Evolutionary conservation across 2,888 invertebrate genomes (phyloP), one percentile per base, ranked within the genome.

Genomic region (Drosophila fulvimacula): DNA sequence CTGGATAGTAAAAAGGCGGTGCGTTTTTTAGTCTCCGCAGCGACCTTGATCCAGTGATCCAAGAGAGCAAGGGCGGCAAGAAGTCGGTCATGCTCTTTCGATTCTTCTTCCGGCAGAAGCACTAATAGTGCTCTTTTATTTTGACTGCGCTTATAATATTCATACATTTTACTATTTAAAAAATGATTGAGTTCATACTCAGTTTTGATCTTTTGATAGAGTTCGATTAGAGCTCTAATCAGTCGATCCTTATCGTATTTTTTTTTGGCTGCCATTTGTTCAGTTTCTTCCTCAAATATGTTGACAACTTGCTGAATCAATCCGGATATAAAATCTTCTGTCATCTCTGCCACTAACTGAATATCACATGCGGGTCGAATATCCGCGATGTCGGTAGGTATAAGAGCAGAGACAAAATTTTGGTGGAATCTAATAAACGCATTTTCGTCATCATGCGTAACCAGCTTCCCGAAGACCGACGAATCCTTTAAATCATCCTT

Each of bases 111-210:
- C 2, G 19, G 34, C 0, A 36, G 0, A 0, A 83, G 32, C 0
- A 0, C 13, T 0, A 15, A 15, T 5, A 91, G 64, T 0, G 69
- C 69, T 1, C 92, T 86, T 7, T 17, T 51, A 21, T 80, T 75
- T 27, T 76, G 87, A 21, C 73, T 69, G 0, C 91, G 87, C 1
- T 85, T 89, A 55, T 70, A 91, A 64, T 88, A 90, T 0, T 91
- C 91, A 5, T 63, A 53, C 9, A 79, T 53, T 44, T 90, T 91
- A 0, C 63, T 0, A 66, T 85, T 82, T 0, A 92, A 65, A 6
- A 77, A 70, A 0, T 0, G 7, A 15, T 68, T 75, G 1, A 59
- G 0, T 1, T 57, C 42, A 9, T n/a, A 65, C 38, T 79, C 71
- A 0, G 4, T 2, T 0, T 17, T 0, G 11, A 59, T 67, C 0